Percentiles rank a stretch among this genome's conserved stretches.
These are phyloP conservation scores for Iselma pallidipennis DNA, from an alignment of 2,888 invertebrate genomes.

Conservation along the genomic window DNA sequence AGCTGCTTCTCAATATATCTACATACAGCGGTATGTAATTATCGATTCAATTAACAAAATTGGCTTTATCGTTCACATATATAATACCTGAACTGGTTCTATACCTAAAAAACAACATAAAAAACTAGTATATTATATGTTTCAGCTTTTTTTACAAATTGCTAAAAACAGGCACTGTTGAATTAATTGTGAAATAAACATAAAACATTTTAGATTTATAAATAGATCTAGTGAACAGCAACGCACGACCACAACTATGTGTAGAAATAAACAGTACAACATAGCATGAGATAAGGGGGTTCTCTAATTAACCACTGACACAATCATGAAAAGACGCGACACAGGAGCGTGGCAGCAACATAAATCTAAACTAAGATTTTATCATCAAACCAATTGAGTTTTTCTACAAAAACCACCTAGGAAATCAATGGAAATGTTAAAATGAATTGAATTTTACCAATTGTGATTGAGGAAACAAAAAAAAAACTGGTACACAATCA, in stretches of 20 bases:
- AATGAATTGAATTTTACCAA: background rate
- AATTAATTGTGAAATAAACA: background rate
- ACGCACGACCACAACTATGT: constrained; percentile 31
- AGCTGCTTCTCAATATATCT: background rate
- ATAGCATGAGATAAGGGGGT: constrained; percentile 39
- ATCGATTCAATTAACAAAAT: background rate
- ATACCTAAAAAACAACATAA: background rate
- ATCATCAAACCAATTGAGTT: constrained; percentile 42
- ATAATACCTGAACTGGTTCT: background rate
- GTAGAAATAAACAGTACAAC: constrained; percentile 40
- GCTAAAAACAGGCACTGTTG: background rate
- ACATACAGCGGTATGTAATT: background rate
- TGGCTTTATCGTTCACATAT: background rate
- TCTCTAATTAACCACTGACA: constrained; percentile 51
- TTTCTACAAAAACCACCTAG: constrained; percentile 23
- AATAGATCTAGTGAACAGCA: constrained; percentile 16
- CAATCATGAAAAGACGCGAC: constrained; percentile 48
- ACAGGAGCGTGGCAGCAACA: constrained; percentile 43
- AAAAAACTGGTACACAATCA: constrained; percentile 7
- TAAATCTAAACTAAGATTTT: constrained; percentile 43
- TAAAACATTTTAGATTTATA: constrained; percentile 17
- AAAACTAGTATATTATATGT: background rate
- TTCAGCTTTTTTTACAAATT: background rate
- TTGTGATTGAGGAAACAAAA: constrained; percentile 2
- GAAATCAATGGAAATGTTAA: background rate